phyloP scores from a whole-genome alignment of 2,797 vertebrate species.

The Neosilurus mollespiculum region DNA sequence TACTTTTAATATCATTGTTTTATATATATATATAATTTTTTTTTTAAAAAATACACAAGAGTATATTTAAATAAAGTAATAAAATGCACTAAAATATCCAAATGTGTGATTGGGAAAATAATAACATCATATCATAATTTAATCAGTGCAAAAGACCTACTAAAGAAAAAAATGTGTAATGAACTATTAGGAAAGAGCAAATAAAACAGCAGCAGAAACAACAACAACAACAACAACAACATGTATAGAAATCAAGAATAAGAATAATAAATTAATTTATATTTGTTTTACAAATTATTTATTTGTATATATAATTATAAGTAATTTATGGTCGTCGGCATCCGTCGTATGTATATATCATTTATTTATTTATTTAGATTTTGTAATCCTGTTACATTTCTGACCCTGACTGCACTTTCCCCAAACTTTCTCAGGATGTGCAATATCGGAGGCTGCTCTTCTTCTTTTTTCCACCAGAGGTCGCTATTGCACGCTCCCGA shows the following conservation, averaged over 20 bases:
- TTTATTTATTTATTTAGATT: neutral
- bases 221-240: neutral
- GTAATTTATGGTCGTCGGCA: too few species aligned
- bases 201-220: neutral
- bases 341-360: neutral
- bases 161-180: too few species aligned
- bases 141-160: too few species aligned
- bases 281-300: too few species aligned
- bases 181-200: too few species aligned
- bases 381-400: neutral
- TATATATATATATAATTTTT: neutral
- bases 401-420: neutral
- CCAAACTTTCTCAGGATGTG: neutral
- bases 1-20: neutral
- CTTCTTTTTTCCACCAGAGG: constrained; percentile 29
- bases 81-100: neutral
- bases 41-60: neutral
- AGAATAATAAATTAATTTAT: neutral
- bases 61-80: neutral
- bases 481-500: neutral
- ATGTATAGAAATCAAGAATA: too few species aligned
- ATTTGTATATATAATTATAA: too few species aligned
- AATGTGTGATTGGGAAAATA: neutral
- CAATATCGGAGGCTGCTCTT: neutral
- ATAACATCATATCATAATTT: too few species aligned